These are phyloP conservation scores for Sitobion miscanthi DNA, from an alignment of 1,140 invertebrate species.

Conservation along the genomic window DNA sequence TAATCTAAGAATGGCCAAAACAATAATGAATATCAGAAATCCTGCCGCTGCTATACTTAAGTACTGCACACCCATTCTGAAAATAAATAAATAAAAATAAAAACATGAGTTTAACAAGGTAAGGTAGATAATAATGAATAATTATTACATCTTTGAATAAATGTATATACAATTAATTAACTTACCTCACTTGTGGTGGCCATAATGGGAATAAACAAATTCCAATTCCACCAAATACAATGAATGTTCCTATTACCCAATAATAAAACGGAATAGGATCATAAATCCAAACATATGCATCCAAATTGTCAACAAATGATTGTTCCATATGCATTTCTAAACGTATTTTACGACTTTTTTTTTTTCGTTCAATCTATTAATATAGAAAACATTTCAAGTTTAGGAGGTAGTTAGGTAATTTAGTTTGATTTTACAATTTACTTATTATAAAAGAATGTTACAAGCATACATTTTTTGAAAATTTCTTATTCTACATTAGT, in stretches of 20 bases:
- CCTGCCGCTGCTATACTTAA: slow-evolving; percentile 91
- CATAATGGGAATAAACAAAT: slow-evolving; percentile 97
- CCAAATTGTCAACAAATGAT: slow-evolving; percentile 88
- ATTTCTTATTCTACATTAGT: background rate
- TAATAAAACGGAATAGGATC: slow-evolving; percentile 97
- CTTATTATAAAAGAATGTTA: background rate
- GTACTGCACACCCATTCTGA: slow-evolving; percentile 93
- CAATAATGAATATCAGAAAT: slow-evolving; percentile 92
- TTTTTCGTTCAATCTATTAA: slow-evolving; percentile 63
- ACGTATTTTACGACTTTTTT: slow-evolving; percentile 73
- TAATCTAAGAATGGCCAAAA: slow-evolving; percentile 84
- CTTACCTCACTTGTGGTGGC: slow-evolving; percentile 85
- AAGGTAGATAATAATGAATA: background rate
- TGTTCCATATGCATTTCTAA: slow-evolving; percentile 97
- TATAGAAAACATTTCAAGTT: slow-evolving; percentile 43
- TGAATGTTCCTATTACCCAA: slow-evolving; percentile 89
- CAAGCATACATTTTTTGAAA: background rate
- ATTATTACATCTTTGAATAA: background rate
- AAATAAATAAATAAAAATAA: slow-evolving; percentile 58
- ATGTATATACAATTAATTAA: background rate
- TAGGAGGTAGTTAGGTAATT: background rate
- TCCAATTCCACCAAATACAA: slow-evolving; percentile 92
- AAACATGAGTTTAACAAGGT: background rate
- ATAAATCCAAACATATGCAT: slow-evolving; percentile 99
- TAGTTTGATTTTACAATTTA: background rate